Evolutionary conservation across 2,797 vertebrate species (phyloP).

Genomic region (Tokudaia muenninki): DNA sequence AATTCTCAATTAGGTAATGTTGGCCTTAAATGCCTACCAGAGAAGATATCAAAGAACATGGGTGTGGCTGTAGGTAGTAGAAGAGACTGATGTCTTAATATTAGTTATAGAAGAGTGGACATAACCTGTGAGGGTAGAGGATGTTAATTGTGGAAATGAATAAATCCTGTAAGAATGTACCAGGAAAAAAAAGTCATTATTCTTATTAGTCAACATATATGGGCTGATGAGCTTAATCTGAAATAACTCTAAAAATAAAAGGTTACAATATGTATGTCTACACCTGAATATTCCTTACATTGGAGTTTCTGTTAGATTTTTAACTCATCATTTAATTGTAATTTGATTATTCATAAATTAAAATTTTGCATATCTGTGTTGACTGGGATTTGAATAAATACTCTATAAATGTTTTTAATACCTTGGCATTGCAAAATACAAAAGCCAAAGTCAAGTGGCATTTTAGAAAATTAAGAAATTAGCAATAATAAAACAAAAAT

Average conservation of each 20-base stretch:
- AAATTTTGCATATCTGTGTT: neutral
- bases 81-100: neutral
- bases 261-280: neutral
- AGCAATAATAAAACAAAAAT: neutral
- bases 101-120: neutral
- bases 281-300: neutral
- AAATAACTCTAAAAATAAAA: neutral
- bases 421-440: neutral
- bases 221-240: neutral
- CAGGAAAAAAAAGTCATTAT: neutral
- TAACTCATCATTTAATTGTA: neutral
- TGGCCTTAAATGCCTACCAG: neutral
- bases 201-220: neutral
- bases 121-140: neutral
- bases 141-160: neutral
- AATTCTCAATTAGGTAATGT: neutral
- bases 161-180: neutral
- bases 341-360: neutral
- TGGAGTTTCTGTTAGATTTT: neutral
- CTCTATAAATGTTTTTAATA: neutral
- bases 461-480: neutral
- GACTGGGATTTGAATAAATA: neutral
- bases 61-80: neutral
- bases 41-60: neutral
- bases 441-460: neutral